phyloP scores from a whole-genome alignment of 2,113 vertebrate genomes.

The Petrocephalus zakoni region DNA sequence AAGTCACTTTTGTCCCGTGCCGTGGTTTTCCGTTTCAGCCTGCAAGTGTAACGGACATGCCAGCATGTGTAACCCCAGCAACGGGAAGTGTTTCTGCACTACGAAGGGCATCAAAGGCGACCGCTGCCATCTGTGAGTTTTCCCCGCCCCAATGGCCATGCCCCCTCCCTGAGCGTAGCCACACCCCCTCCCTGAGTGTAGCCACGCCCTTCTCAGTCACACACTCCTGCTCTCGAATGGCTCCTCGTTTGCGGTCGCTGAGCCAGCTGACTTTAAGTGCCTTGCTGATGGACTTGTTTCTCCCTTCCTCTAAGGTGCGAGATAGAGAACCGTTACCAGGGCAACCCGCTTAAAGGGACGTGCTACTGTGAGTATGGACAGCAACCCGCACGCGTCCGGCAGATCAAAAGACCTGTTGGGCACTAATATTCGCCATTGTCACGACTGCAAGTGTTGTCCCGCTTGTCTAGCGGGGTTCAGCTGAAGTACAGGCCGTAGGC shows the following conservation, averaged over 20 bases:
- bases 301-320: slow-evolving; percentile 73
- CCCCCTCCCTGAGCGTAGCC: too few relatives aligned
- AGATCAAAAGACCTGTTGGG: background rate
- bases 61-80: slow-evolving; percentile 84
- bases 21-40: slow-evolving; percentile 56
- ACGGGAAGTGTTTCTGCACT: slow-evolving; percentile 95
- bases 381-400: slow-evolving; percentile 9
- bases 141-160: background rate
- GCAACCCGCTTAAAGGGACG: slow-evolving; percentile 96
- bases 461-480: background rate
- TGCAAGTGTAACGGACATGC: slow-evolving; percentile 97
- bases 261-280: background rate
- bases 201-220: background rate
- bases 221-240: background rate
- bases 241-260: background rate
- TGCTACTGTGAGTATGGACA: slow-evolving; percentile 90
- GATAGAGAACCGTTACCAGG: slow-evolving; percentile 95
- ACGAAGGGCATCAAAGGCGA: slow-evolving; percentile 98
- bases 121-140: slow-evolving; percentile 91
- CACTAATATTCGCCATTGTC: background rate
- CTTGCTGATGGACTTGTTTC: background rate
- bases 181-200: slow-evolving; percentile 19
- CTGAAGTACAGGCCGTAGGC: background rate
- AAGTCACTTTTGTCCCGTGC: background rate
- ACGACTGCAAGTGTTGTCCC: background rate